Conservation (phyloP, 1,140 invertebrate genomes). For the Galendromus occidentalis region DNA sequence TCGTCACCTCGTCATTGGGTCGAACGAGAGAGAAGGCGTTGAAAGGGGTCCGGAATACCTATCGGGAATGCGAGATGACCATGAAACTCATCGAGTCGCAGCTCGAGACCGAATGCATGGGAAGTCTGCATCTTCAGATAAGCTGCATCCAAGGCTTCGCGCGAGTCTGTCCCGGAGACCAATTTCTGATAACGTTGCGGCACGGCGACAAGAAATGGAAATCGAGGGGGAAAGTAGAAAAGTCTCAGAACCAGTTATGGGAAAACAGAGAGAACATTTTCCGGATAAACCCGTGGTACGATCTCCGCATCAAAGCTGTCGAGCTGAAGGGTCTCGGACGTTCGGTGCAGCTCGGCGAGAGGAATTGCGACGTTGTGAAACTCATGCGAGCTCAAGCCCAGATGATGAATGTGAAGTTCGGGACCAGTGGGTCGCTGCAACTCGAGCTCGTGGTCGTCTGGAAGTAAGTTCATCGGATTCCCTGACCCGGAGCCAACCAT, state of each 20-base stretch:
- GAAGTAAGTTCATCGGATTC: background rate
- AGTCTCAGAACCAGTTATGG: background rate
- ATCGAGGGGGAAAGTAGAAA: background rate
- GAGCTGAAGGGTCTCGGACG: background rate
- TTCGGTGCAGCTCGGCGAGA: background rate
- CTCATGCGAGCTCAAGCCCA: background rate
- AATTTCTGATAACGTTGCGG: background rate
- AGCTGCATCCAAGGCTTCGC: background rate
- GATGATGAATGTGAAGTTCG: conserved; percentile 7
- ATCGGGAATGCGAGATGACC: background rate
- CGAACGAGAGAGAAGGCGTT: background rate
- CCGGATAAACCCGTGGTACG: background rate
- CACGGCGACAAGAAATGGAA: conserved; percentile 6
- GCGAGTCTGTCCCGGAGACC: background rate
- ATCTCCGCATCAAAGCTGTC: conserved; percentile 6
- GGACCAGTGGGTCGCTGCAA: background rate
- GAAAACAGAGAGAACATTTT: background rate
- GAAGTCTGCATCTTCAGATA: background rate
- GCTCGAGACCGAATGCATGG: conserved; percentile 1
- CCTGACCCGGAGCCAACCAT: background rate
- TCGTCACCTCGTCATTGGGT: background rate
- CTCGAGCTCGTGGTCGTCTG: background rate
- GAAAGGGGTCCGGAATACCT: background rate
- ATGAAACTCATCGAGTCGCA: conserved; percentile 7
- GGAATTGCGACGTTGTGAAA: background rate